A percentile compares a stretch with the other conserved stretches of the same genome.
These are phyloP conservation scores for Melipona quadrifasciata DNA, from an alignment of 1,140 invertebrate genomes.

Conservation along the genomic window DNA sequence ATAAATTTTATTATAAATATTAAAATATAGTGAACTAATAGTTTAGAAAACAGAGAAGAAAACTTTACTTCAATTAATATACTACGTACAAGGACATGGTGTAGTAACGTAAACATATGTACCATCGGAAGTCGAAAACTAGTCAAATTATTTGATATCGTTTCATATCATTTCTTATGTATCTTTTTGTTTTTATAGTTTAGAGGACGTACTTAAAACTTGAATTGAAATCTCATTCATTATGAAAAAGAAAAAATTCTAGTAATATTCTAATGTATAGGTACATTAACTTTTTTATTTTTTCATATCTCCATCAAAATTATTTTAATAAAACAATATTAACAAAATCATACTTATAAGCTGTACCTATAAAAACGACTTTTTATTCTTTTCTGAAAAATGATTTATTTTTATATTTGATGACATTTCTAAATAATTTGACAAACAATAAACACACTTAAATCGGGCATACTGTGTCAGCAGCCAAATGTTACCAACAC, in stretches of 20 bases:
- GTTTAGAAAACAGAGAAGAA: background rate
- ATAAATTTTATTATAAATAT: background rate
- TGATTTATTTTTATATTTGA: background rate
- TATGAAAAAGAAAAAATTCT: no score
- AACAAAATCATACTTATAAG: background rate
- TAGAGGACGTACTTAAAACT: background rate
- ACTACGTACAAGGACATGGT: background rate
- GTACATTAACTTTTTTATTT: background rate
- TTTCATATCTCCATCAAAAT: background rate
- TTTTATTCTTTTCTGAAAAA: no score
- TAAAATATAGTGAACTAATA: background rate
- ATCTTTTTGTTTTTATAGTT: background rate
- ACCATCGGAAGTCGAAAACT: background rate
- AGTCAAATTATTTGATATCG: background rate
- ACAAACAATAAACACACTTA: background rate
- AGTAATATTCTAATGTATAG: background rate
- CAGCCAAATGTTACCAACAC: conserved; percentile 2
- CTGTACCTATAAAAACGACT: background rate
- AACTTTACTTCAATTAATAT: background rate
- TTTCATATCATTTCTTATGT: background rate
- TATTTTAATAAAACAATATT: background rate
- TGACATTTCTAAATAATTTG: background rate
- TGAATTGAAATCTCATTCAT: background rate
- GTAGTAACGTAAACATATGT: background rate
- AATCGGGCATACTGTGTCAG: background rate